Evolutionary conservation across 2,797 vertebrate species (phyloP), one percentile per base, ranked within the genome.

Genomic region (Gymnodraco acuticeps): DNA sequence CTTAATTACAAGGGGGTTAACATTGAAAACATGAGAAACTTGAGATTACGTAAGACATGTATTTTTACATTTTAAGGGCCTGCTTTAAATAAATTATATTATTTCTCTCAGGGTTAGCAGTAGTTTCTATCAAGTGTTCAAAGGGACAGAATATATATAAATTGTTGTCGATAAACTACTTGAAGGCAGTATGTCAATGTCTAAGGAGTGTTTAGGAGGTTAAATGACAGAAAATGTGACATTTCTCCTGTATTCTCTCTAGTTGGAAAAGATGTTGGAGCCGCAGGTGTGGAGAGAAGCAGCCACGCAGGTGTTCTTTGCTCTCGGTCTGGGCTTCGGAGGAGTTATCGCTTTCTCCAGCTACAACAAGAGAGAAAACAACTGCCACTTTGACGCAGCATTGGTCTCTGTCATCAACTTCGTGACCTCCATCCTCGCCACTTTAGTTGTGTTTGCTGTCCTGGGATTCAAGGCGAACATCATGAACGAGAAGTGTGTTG

Each of bases 351-450:
- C 98, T 58, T 99, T 99, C 92, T 99, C 98, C 87, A 99, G 97
- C 92, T 99, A 99, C 95, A 99, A 99, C 93, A 99, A 99, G 79
- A 96, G 97, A 69, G 97, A 99, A 93, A 99, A 99, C 93, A 99
- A 99, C 94, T 99, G 98, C 85, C 98, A 99, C 88, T 99, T 99
- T 0, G 98, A 99, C 0, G 98, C 98, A 0, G 92, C 96, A 0
- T 94, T 99, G 0, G 98, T 99, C 77, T 98, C 98, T 84, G 73
- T 97, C 88, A 99, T 99, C 89, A 99, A 99, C 89, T 99, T 99
- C 75, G 93, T 99, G 61, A 99, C 98, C 0, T 99, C 98, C 0
- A 96, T 99, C 81, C 84, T 99, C 88, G 98, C 98, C 84, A 99
- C 98, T 1, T 92, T 99, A 13, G 98, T 99, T 14, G 98, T 99